Percentiles rank a stretch among this genome's conserved stretches.
Conservation (phyloP, 2,888 invertebrate genomes). For the Metopia argyrocephala region DNA sequence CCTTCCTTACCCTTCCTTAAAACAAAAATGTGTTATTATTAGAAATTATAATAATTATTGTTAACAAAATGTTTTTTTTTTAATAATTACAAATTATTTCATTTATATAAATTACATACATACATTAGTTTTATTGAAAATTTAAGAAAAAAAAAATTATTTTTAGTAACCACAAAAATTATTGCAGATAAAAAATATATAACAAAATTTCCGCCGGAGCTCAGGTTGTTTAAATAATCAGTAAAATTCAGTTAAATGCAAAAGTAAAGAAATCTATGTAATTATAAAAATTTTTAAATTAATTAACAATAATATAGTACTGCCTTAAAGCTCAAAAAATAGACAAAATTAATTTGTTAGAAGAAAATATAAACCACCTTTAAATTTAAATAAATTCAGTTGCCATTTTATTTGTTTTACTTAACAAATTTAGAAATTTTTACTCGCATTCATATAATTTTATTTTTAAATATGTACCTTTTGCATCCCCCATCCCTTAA, state of each 20-base stretch:
- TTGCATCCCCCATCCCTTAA: not conserved
- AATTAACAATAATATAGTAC: slow-evolving; percentile 44
- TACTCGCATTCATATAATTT: not conserved
- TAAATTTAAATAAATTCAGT: slow-evolving; percentile 46
- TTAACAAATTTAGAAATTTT: slow-evolving; percentile 36
- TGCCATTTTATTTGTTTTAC: slow-evolving; percentile 50
- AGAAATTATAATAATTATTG: slow-evolving; percentile 10
- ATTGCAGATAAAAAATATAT: slow-evolving; percentile 21
- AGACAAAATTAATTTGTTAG: slow-evolving; percentile 15
- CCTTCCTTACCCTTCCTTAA: not conserved
- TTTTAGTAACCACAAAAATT: not conserved
- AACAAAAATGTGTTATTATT: slow-evolving; percentile 19
- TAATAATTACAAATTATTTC: slow-evolving; percentile 18
- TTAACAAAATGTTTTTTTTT: slow-evolving; percentile 24
- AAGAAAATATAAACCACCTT: slow-evolving; percentile 45
- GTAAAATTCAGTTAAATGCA: slow-evolving; percentile 16
- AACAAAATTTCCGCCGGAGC: slow-evolving; percentile 47
- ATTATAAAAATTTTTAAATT: slow-evolving; percentile 18
- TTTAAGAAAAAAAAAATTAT: not conserved
- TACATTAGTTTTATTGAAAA: too few relatives aligned
- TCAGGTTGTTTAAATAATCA: slow-evolving; percentile 35
- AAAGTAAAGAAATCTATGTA: slow-evolving; percentile 7
- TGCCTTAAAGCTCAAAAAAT: slow-evolving; percentile 58
- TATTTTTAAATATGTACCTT: slow-evolving; percentile 13
- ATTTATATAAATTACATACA: slow-evolving; percentile 32